Percentiles rank a stretch among this genome's conserved stretches.
Conservation (phyloP, 2,113 vertebrate genomes). For the Periophthalmodon schlosseri region DNA sequence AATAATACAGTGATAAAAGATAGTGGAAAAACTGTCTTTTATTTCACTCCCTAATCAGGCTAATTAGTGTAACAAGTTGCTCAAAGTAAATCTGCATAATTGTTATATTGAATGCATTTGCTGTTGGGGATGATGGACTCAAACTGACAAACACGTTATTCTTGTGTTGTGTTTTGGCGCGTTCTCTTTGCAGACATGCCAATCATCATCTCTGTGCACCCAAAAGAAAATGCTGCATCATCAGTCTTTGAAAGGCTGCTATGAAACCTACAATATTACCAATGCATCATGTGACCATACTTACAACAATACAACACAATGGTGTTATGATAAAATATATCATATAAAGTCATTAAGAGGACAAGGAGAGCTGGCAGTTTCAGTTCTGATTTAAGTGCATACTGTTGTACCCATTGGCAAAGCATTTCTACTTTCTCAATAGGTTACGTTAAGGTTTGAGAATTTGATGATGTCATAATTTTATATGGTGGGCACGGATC, state of each 20-base stretch:
- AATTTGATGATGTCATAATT: no score
- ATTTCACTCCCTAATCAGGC: conserved; percentile 53
- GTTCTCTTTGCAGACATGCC: conserved; percentile 54
- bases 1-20: conserved; percentile 14
- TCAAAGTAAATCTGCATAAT: conserved; percentile 66
- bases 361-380: neutral
- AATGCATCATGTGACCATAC: neutral
- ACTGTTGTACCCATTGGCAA: neutral
- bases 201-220: conserved; percentile 50
- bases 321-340: neutral
- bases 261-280: neutral
- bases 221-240: conserved; percentile 45
- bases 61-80: conserved; percentile 66
- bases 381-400: neutral
- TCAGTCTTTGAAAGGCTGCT: conserved; percentile 21
- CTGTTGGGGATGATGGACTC: conserved; percentile 54
- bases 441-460: no score
- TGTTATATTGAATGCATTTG: conserved; percentile 66
- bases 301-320: neutral
- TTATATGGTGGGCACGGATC: no score
- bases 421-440: no score
- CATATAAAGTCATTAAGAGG: neutral
- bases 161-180: conserved; percentile 49
- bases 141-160: conserved; percentile 69
- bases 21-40: conserved; percentile 12